Evolutionary conservation across 2,113 vertebrate genomes (phyloP).

Genomic region (Tamias sibiricus): DNA sequence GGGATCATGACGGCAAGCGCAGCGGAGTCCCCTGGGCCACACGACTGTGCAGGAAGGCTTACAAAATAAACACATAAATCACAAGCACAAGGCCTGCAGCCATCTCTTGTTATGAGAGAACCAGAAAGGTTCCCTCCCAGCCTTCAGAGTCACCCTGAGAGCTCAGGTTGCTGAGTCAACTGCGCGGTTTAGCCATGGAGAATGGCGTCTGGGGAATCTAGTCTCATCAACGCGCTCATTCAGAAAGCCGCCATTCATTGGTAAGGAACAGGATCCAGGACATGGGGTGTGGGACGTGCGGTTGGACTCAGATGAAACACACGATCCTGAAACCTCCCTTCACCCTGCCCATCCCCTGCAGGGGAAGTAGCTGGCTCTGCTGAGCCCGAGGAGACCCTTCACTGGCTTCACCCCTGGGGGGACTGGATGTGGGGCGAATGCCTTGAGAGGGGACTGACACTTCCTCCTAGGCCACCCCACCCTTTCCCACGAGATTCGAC

Average conservation of each 20-base stretch:
- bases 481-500: neutral
- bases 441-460: neutral
- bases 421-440: too few species aligned
- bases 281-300: rapidly evolving
- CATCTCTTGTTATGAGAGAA: neutral
- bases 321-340: too few species aligned
- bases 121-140: too few species aligned
- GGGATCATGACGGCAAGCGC: neutral
- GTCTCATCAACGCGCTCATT: too few species aligned
- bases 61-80: neutral
- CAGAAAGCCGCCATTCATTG: neutral
- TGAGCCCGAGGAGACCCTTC: too few species aligned
- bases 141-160: neutral
- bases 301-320: neutral
- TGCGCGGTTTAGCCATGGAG: rapidly evolving
- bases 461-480: neutral
- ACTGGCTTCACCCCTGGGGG: neutral
- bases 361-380: neutral
- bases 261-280: neutral
- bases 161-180: too few species aligned
- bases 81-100: neutral
- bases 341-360: neutral
- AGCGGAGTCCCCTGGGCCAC: too few species aligned
- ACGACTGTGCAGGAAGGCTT: too few species aligned
- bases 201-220: neutral